These are phyloP conservation scores for Blastobasis adustella DNA, from an alignment of 2,888 invertebrate species.

Conservation along the genomic window DNA sequence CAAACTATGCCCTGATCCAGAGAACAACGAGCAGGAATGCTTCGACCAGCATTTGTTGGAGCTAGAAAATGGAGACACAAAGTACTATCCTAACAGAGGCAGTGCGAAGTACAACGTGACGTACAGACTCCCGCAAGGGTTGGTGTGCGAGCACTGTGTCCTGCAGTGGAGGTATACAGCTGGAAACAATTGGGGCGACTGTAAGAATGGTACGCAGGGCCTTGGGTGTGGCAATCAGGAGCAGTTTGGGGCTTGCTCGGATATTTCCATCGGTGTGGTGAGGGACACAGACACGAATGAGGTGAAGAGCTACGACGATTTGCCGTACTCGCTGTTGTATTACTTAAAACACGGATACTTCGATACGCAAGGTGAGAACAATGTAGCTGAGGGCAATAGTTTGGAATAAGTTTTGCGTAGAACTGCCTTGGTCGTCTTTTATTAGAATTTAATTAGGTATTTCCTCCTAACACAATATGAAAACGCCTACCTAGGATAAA, in stretches of 20 bases:
- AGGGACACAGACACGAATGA: constrained; percentile 7
- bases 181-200: constrained; percentile 88
- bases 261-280: constrained; percentile 78
- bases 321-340: constrained; percentile 22
- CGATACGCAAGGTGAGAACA: constrained; percentile 26
- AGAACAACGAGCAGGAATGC: constrained; percentile 80
- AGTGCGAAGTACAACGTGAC: constrained; percentile 81
- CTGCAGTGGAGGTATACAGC: constrained; percentile 91
- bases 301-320: constrained; percentile 16
- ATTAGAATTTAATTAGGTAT: no score
- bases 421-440: no score
- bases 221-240: constrained; percentile 92
- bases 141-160: constrained; percentile 86
- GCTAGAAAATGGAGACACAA: constrained; percentile 66
- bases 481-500: no score
- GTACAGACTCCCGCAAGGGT: constrained; percentile 73
- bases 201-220: constrained; percentile 79
- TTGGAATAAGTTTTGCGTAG: not conserved
- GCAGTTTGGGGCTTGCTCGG: constrained; percentile 87
- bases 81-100: constrained; percentile 81
- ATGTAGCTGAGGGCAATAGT: constrained; percentile 4
- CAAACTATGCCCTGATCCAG: constrained; percentile 83
- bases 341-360: constrained; percentile 29
- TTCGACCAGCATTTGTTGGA: constrained; percentile 80
- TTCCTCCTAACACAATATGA: no score